Percentiles rank a stretch among this genome's conserved stretches.
These are phyloP conservation scores for Meteorus colon DNA, from an alignment of 2,888 invertebrate species.

Conservation along the genomic window DNA sequence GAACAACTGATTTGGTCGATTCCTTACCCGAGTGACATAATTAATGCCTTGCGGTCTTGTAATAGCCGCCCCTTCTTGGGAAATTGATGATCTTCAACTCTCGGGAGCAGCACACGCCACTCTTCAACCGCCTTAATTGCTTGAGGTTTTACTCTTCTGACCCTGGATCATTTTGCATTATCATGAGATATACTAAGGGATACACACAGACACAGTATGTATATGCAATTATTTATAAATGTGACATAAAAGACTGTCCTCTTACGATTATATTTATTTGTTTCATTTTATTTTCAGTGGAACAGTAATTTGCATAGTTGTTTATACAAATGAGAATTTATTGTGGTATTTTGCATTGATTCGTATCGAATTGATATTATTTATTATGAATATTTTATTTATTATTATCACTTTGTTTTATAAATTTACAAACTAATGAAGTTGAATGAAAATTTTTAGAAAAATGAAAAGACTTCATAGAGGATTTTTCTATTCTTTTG, in stretches of 20 bases:
- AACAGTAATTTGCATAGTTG: background rate
- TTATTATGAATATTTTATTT: background rate
- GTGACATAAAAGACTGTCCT: background rate
- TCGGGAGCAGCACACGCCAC: conserved; percentile 42
- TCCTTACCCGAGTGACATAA: conserved; percentile 53
- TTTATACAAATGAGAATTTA: background rate
- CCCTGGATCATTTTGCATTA: conserved; percentile 49
- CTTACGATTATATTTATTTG: too few relatives aligned
- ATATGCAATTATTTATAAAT: background rate
- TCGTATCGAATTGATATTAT: background rate
- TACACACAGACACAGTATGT: background rate
- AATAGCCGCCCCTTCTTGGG: conserved; percentile 53
- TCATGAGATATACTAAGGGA: conserved; percentile 15
- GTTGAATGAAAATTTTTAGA: too few relatives aligned
- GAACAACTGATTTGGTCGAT: conserved; percentile 49
- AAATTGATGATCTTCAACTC: conserved; percentile 54
- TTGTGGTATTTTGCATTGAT: background rate
- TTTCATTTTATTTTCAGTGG: background rate
- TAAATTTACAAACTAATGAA: background rate
- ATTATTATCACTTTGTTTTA: background rate
- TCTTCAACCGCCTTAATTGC: conserved; percentile 48
- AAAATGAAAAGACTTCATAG: too few relatives aligned
- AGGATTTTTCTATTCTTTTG: too few relatives aligned
- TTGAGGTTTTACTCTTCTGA: conserved; percentile 53
- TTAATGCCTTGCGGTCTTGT: conserved; percentile 54